phyloP scores from a whole-genome alignment of 2,888 invertebrate genomes.

The Mycalesis mineus region DNA sequence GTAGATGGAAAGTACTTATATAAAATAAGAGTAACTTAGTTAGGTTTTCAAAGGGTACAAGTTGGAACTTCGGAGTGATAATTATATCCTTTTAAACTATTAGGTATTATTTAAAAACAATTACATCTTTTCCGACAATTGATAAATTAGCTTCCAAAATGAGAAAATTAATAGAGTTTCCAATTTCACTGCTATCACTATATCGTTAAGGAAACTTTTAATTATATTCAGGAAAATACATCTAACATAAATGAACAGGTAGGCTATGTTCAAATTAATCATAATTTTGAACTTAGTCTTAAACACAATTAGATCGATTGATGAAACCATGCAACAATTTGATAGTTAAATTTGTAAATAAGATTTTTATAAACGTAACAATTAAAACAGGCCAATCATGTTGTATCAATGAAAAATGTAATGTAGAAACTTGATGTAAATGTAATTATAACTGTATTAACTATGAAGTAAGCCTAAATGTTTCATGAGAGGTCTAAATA shows the following conservation, averaged over 20 bases:
- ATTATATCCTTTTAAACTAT: no score
- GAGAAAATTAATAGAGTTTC: background rate
- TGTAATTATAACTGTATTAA: background rate
- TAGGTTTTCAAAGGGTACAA: no score
- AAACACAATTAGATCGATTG: no score
- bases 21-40: no score
- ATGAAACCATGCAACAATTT: no score
- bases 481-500: background rate
- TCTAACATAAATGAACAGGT: no score
- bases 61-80: no score
- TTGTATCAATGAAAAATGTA: constrained; percentile 34
- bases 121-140: background rate
- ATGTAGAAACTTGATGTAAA: background rate
- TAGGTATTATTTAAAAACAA: no score
- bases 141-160: background rate
- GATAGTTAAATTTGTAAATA: no score
- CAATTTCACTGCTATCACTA: background rate
- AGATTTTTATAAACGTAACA: no score
- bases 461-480: background rate
- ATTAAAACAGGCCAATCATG: constrained; percentile 45
- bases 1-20: background rate
- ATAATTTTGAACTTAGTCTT: no score
- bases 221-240: background rate
- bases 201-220: background rate
- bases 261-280: background rate